phyloP scores from a whole-genome alignment of 2,797 vertebrate species.

The Mormyrops boulengeri region DNA sequence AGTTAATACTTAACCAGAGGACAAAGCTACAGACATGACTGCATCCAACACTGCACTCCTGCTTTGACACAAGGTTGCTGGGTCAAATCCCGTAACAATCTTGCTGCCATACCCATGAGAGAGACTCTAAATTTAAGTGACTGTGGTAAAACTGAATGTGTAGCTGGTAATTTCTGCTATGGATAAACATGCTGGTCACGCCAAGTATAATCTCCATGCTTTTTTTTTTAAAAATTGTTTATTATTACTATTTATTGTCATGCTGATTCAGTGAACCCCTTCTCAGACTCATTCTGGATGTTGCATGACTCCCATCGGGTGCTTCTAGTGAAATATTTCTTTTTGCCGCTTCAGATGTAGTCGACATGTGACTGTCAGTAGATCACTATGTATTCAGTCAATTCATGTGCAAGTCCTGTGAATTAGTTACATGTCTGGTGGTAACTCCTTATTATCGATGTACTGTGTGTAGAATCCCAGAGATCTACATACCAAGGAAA shows the following conservation, averaged over 20 bases:
- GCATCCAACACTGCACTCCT: slow-evolving; percentile 4
- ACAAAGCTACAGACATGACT: not conserved
- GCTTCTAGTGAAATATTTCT: not conserved
- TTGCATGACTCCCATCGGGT: not conserved
- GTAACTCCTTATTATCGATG: not conserved
- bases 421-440: not conserved
- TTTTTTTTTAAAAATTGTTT: not conserved
- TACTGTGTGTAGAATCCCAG: not conserved
- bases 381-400: not conserved
- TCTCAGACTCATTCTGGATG: not conserved
- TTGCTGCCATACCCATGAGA: not conserved
- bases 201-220: not conserved
- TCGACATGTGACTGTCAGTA: not conserved
- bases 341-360: not conserved
- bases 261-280: not conserved
- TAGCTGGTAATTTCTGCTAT: not conserved
- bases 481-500: not conserved
- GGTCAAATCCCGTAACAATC: not conserved
- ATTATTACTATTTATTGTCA: not conserved
- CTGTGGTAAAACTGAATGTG: not conserved
- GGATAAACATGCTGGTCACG: not conserved
- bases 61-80: not conserved
- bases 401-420: not conserved
- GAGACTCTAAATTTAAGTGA: not conserved
- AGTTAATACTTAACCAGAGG: slow-evolving; percentile 23